phyloP scores from a whole-genome alignment of 2,888 invertebrate genomes.

The Iphiclides podalirius region DNA sequence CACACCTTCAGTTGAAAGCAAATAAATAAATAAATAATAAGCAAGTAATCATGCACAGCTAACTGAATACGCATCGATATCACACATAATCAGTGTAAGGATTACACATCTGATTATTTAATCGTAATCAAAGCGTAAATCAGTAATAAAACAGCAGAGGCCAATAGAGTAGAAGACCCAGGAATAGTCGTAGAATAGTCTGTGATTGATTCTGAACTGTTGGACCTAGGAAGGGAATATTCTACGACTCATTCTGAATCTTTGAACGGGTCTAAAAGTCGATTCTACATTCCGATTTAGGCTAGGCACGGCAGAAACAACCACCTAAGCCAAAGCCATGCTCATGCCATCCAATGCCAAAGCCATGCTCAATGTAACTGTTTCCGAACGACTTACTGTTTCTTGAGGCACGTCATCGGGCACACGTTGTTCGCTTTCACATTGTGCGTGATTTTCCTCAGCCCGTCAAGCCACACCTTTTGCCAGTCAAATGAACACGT shows the following conservation, averaged over 20 bases:
- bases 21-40: constrained; percentile 41
- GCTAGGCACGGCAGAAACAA: too few species aligned
- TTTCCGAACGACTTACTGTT: constrained; percentile 90
- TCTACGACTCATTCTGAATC: too few species aligned
- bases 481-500: constrained; percentile 13
- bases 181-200: too few species aligned
- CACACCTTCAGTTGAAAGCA: constrained; percentile 86
- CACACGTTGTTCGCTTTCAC: constrained; percentile 99
- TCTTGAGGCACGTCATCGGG: constrained; percentile 98
- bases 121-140: too few species aligned
- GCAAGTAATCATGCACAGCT: constrained; percentile 43
- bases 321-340: too few species aligned
- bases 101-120: constrained; percentile 11
- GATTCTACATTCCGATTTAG: too few species aligned
- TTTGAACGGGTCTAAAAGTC: too few species aligned
- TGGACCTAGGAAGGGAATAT: too few species aligned
- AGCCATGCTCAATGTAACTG: constrained; percentile 44
- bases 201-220: too few species aligned
- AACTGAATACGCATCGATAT: constrained; percentile 34
- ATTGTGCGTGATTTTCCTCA: constrained; percentile 97
- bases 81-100: neutral
- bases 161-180: too few species aligned
- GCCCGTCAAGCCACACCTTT: constrained; percentile 97
- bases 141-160: too few species aligned
- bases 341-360: too few species aligned